Evolutionary conservation across 2,797 vertebrate genomes (phyloP).

Genomic region (Sitta carolinensis): DNA sequence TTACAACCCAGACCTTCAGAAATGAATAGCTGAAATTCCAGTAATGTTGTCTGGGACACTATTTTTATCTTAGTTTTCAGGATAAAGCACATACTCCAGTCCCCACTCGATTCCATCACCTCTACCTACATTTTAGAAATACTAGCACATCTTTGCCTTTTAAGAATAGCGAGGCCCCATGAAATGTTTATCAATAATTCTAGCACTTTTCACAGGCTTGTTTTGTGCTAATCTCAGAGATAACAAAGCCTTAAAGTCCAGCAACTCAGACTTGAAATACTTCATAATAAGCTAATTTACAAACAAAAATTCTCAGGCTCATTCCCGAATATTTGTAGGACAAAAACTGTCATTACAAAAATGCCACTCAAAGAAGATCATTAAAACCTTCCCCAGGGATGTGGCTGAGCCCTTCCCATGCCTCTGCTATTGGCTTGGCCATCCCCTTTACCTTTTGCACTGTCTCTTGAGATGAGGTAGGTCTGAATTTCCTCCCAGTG

Average conservation of each 20-base stretch:
- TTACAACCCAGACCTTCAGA: not conserved
- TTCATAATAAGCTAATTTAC: not conserved
- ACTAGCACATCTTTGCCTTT: not conserved
- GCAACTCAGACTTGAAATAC: not conserved
- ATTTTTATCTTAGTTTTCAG: not conserved
- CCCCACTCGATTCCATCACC: not conserved
- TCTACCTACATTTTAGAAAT: not conserved
- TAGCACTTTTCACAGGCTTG: not conserved
- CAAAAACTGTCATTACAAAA: not conserved
- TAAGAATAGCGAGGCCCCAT: not conserved
- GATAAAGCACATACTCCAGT: not conserved
- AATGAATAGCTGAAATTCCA: not conserved
- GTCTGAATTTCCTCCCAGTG: not conserved
- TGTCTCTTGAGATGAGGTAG: not conserved
- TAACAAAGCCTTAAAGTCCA: not conserved
- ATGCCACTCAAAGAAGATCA: not conserved
- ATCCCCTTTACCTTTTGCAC: not conserved
- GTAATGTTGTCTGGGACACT: not conserved
- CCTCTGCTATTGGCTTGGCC: not conserved
- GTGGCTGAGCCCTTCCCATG: not conserved
- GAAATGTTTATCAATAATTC: not conserved
- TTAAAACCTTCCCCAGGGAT: not conserved
- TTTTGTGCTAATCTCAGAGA: not conserved
- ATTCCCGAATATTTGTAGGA: not conserved
- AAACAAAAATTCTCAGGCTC: not conserved